These are phyloP conservation scores for Cichladusa arquata DNA, from an alignment of 2,113 vertebrate species.

Conservation along the genomic window DNA sequence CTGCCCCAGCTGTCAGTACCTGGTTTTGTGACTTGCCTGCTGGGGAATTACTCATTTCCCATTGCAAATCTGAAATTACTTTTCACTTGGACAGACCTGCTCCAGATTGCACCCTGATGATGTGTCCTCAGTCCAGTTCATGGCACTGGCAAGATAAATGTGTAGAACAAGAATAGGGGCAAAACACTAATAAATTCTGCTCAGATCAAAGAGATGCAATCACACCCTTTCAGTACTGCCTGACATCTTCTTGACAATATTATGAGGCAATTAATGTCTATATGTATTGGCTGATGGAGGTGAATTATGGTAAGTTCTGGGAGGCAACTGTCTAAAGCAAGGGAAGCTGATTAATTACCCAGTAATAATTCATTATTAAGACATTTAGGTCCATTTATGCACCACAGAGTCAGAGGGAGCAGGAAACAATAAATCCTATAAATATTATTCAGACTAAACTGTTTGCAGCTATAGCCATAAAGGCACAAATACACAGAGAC, in stretches of 20 bases:
- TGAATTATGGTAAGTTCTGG: neutral
- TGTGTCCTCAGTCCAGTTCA: neutral
- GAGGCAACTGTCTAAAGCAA: neutral
- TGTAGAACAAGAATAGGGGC: neutral
- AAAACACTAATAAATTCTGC: neutral
- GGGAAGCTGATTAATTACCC: conserved; percentile 42
- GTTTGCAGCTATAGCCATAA: neutral
- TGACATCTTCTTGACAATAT: conserved; percentile 1
- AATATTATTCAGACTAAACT: neutral
- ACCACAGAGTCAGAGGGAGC: neutral
- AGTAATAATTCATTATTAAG: neutral
- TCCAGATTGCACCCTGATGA: neutral
- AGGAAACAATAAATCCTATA: neutral
- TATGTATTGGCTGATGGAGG: neutral
- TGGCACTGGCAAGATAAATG: conserved; percentile 3
- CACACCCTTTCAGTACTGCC: neutral
- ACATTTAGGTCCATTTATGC: neutral
- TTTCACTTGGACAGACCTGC: neutral
- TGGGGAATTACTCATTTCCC: neutral
- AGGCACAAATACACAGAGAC: neutral
- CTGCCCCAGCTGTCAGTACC: neutral
- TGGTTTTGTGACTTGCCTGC: neutral
- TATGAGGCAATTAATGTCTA: conserved; percentile 22
- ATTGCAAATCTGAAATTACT: neutral
- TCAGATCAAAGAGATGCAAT: conserved; percentile 15